Base-by-base conservation (phyloP, 2,113 vertebrate genomes). In the Oryctolagus cuniculus region DNA sequence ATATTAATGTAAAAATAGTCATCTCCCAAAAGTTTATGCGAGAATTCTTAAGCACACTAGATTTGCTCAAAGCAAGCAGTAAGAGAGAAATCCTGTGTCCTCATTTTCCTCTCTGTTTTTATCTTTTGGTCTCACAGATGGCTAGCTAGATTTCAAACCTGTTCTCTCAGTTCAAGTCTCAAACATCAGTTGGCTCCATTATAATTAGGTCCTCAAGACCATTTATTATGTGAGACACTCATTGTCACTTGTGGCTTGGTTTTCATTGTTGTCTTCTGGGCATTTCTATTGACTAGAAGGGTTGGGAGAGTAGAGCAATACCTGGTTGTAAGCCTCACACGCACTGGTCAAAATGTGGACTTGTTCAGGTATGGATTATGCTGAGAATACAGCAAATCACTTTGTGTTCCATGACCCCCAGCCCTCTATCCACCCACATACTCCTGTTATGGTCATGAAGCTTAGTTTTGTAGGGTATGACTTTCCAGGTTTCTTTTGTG, bases 31-130 rank as follows among this genome's bases (percentile, higher is more conserved):
- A 2, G 21, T 21, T 92, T 89, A 89, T 55, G 16, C 67, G 49
- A 74, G 27, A 75, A 69, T 63, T 49, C 27, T 34, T 87, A 79
- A 91, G 24, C 27, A 78, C 31, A 31, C 38, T 16, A n/a, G 64
- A 83, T n/a, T 53, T 93, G 55, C 38, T 93, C 49, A 79, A 84
- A 87, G 58, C 27, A 88, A 55, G 74, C 24, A 73, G 10, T 44
- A 36, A 22, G 53, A 74, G n/a, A 63, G 77, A 94, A 91, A 70
- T 63, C 51, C 70, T 36, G 2, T 77, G 90, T 83, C 27, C 27
- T 89, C 31, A 17, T 82, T 12, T 87, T 3, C 29, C n/a, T 55
- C 25, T 70, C 61, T 5, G 31, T 31, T 15, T 4, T 16, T 3
- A 10, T 69, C 21, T 53, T 91, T 84, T 55, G n/a, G 61, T 80